Conservation (phyloP, 2,797 vertebrate genomes). For the Morelia viridis region DNA sequence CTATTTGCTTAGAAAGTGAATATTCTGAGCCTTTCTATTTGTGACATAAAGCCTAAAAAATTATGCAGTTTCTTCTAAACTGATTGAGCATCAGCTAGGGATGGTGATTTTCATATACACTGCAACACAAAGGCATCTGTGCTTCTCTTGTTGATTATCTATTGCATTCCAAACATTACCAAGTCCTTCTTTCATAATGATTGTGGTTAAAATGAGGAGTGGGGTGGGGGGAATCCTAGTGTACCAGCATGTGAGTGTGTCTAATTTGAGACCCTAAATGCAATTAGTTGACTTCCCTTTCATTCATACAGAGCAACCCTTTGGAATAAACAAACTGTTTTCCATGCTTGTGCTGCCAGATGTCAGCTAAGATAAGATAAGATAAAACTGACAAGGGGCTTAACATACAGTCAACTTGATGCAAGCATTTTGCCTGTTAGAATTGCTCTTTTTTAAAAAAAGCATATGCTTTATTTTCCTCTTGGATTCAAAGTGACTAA, state of each 20-base stretch:
- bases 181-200: not conserved
- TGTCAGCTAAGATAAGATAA: not conserved
- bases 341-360: not conserved
- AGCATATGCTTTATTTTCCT: not conserved
- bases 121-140: not conserved
- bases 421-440: not conserved
- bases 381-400: not conserved
- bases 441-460: not conserved
- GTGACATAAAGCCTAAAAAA: not conserved
- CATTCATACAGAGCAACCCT: not conserved
- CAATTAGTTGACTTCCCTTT: not conserved
- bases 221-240: not conserved
- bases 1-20: not conserved
- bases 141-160: not conserved
- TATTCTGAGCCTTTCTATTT: not conserved
- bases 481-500: not conserved
- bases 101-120: not conserved
- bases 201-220: not conserved
- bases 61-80: not conserved
- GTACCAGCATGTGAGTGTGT: not conserved
- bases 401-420: not conserved
- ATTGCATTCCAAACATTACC: not conserved
- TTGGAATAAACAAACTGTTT: not conserved
- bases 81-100: not conserved
- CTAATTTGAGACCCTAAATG: not conserved